Evolutionary conservation across 92 coral and sea anemone genomes (phyloP), one percentile per base, ranked within the genome.

Genomic region (Blastomussa wellsi): DNA sequence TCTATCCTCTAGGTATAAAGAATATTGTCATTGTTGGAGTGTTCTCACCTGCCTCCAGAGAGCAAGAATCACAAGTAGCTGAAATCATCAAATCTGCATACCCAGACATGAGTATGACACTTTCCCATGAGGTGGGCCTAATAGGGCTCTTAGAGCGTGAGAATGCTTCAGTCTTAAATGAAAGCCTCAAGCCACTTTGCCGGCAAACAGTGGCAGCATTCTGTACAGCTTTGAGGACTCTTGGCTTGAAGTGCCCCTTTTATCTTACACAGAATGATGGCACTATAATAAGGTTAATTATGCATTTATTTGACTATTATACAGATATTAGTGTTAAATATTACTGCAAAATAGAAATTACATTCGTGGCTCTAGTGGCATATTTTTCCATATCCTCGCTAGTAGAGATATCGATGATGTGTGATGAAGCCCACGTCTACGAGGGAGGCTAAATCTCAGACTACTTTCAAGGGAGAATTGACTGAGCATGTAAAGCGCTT

Each of bases 251-350:
- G 16, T 93, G 99, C 72, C 96, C 99, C 28, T 89, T 94, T 51
- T 96, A 90, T 77, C 85, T 96, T 60, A 96, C 99, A 29, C 99
- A 94, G 87, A 96, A 96, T 90, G 99, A 96, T 91, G 99, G 99
- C 3, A 96, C 99, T 31, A 84, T 96, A 72, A 90, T 91, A 76
- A 94, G 98, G 98, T 95, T 55, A 37, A 2, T 16, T 31, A 8
- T 37, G 6, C 0, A 1, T n/a, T n/a, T n/a, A n/a, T n/a, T n/a
- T n/a, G n/a, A n/a, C n/a, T n/a, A n/a, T n/a, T n/a, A n/a, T n/a
- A n/a, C n/a, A n/a, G n/a, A n/a, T n/a, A n/a, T n/a, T n/a, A n/a
- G n/a, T n/a, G n/a, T n/a, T n/a, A n/a, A n/a, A n/a, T n/a, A n/a
- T n/a, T n/a, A n/a, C n/a, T n/a, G n/a, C n/a, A n/a, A n/a, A n/a